Conservation (phyloP, 2,113 vertebrate species). For the Carassius auratus region DNA sequence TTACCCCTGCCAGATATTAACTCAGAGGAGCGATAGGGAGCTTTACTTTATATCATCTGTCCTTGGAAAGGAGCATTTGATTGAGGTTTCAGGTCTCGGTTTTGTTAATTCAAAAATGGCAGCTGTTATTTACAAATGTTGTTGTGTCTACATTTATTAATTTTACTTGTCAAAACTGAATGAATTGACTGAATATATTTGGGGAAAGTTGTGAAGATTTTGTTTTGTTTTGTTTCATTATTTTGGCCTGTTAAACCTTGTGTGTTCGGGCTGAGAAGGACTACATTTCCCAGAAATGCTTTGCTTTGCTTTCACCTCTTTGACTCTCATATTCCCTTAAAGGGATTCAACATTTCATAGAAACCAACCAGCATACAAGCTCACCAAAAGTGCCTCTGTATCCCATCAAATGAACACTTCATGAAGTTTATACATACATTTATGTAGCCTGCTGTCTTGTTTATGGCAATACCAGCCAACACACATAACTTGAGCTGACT, state of each 20-base stretch:
- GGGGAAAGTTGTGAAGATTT: slow-evolving; percentile 65
- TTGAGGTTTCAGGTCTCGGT: slow-evolving; percentile 68
- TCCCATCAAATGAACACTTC: slow-evolving; percentile 14
- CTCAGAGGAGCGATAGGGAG: slow-evolving; percentile 42
- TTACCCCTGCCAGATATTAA: slow-evolving; percentile 63
- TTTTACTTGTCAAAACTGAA: slow-evolving; percentile 64
- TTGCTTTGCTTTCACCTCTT: slow-evolving; percentile 43
- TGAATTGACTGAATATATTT: slow-evolving; percentile 75
- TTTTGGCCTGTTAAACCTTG: slow-evolving; percentile 49
- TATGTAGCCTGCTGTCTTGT: slow-evolving; percentile 12
- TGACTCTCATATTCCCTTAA: neutral
- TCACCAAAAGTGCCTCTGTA: slow-evolving; percentile 50
- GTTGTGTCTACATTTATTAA: slow-evolving; percentile 58
- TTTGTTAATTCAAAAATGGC: slow-evolving; percentile 78
- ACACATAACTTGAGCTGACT: neutral
- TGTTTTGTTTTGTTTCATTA: slow-evolving; percentile 61
- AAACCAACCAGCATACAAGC: slow-evolving; percentile 58
- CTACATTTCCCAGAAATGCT: slow-evolving; percentile 6
- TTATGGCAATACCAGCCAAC: slow-evolving; percentile 52
- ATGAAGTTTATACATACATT: slow-evolving; percentile 6
- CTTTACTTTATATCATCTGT: slow-evolving; percentile 56
- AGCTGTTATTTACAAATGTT: slow-evolving; percentile 70
- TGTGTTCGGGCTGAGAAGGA: slow-evolving; percentile 46
- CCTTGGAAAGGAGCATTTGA: slow-evolving; percentile 62
- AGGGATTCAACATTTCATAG: slow-evolving; percentile 47